These are phyloP conservation scores for Cinara cedri DNA, from an alignment of 2,888 invertebrate species.

Conservation along the genomic window DNA sequence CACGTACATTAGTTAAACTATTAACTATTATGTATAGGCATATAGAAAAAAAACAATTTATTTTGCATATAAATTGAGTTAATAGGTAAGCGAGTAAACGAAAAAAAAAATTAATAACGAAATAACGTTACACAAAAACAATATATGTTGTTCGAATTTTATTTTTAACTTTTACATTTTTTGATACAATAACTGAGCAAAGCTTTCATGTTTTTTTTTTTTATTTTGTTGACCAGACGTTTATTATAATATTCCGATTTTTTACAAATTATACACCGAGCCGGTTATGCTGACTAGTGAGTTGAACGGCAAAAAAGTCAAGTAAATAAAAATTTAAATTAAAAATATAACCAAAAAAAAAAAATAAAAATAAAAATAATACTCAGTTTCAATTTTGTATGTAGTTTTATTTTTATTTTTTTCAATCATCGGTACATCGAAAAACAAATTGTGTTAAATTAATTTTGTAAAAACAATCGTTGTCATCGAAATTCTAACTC, in stretches of 20 bases:
- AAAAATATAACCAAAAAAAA: constrained; percentile 27
- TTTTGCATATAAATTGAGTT: too few relatives aligned
- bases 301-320: constrained; percentile 1
- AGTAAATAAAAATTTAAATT: constrained; percentile 33
- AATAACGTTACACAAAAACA: background rate
- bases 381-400: background rate
- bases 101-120: background rate
- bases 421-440: background rate
- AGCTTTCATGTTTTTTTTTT: background rate
- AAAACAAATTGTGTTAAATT: constrained; percentile 23
- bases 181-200: background rate
- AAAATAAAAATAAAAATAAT: background rate
- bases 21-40: too few relatives aligned
- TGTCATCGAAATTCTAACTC: background rate
- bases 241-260: constrained; percentile 7
- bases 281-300: constrained; percentile 29
- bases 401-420: background rate
- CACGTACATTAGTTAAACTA: too few relatives aligned
- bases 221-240: constrained; percentile 23
- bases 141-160: background rate
- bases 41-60: too few relatives aligned
- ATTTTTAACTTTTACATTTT: constrained; percentile 1
- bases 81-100: too few relatives aligned
- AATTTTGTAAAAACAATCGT: constrained; percentile 6
- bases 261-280: constrained; percentile 16